phyloP scores from a whole-genome alignment of 2,113 vertebrate species.

The Equus quagga region DNA sequence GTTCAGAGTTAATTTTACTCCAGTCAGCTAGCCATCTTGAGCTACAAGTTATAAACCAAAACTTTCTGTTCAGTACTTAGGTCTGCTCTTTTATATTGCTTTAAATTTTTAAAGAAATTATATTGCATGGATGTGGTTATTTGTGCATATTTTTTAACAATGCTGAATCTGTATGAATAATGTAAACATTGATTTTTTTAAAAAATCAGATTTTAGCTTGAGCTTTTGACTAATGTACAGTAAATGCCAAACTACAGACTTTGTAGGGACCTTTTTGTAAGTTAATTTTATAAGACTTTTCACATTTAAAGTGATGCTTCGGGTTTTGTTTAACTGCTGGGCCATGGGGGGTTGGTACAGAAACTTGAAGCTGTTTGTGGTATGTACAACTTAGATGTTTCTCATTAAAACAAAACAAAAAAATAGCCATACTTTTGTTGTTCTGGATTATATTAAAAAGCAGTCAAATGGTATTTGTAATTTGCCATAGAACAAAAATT shows the following conservation, averaged over 20 bases:
- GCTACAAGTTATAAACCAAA: constrained; percentile 67
- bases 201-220: constrained; percentile 76
- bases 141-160: constrained; percentile 87
- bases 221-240: constrained; percentile 88
- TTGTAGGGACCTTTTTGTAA: constrained; percentile 83
- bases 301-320: constrained; percentile 75
- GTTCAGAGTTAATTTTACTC: constrained; percentile 66
- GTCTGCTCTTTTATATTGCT: constrained; percentile 83
- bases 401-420: constrained; percentile 83
- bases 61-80: constrained; percentile 72
- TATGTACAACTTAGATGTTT: constrained; percentile 80
- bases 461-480: not conserved
- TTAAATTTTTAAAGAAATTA: constrained; percentile 82
- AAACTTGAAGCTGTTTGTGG: constrained; percentile 72
- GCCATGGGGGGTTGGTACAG: not conserved
- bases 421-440: not conserved
- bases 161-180: constrained; percentile 83
- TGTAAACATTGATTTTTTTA: constrained; percentile 85
- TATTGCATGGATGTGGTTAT: constrained; percentile 85
- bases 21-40: constrained; percentile 15
- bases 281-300: constrained; percentile 83
- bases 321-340: constrained; percentile 71
- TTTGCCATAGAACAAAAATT: not conserved
- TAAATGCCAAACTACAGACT: constrained; percentile 81
- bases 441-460: constrained; percentile 33